Percentiles rank a stretch among this genome's conserved stretches.
Evolutionary conservation across 2,888 invertebrate species (phyloP).

Genomic region (Amblyjoppa fuscipennis): DNA sequence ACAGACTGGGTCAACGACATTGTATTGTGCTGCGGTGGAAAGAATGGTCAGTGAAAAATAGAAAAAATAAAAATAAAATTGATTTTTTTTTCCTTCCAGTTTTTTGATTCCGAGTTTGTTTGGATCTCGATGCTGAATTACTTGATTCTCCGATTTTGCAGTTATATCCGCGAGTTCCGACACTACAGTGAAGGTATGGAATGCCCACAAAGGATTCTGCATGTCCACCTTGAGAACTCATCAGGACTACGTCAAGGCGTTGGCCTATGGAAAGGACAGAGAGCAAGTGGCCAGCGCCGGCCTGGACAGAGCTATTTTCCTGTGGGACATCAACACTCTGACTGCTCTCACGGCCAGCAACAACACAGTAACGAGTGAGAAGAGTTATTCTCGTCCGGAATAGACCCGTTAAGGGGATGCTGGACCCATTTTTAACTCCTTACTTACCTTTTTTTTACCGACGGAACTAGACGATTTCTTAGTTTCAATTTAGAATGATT

Average conservation of each 20-base stretch:
- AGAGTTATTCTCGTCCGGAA: background rate
- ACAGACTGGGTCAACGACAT: constrained; percentile 99
- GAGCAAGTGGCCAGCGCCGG: constrained; percentile 99
- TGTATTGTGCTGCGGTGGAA: constrained; percentile 98
- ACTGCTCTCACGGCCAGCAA: constrained; percentile 99
- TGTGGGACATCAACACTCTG: constrained; percentile 99
- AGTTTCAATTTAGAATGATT: no score
- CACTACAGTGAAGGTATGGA: constrained; percentile 99
- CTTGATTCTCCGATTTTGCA: constrained; percentile 83
- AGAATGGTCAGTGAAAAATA: constrained; percentile 90
- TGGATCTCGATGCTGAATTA: background rate
- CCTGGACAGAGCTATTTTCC: constrained; percentile 97
- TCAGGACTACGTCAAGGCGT: constrained; percentile 98
- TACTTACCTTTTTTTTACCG: no score
- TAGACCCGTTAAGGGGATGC: no score
- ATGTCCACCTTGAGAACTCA: constrained; percentile 99
- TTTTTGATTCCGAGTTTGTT: no score
- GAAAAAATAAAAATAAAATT: background rate
- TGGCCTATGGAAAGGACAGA: constrained; percentile 98
- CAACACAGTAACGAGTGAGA: constrained; percentile 98
- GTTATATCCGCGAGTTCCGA: constrained; percentile 99
- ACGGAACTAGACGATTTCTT: no score
- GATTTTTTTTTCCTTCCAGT: background rate
- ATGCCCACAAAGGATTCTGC: constrained; percentile 99
- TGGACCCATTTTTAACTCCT: no score